phyloP scores from a whole-genome alignment of 2,113 vertebrate species.

The Alosa alosa region DNA sequence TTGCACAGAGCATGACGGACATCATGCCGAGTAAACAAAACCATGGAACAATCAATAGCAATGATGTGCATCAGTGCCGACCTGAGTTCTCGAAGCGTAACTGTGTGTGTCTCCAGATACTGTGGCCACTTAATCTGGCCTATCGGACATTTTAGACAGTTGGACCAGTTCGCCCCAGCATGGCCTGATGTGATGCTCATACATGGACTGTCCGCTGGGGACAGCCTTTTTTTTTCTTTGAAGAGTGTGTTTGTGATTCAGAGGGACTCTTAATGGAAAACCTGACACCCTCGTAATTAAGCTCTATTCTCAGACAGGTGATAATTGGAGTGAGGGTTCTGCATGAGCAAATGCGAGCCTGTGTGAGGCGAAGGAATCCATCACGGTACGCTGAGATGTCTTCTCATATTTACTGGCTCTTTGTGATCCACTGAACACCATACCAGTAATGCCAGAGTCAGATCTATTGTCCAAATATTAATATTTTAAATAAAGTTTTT shows the following conservation, averaged over 20 bases:
- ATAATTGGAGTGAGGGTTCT: slow-evolving; percentile 57
- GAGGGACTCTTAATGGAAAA: slow-evolving; percentile 12
- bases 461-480: neutral
- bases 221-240: neutral
- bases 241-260: neutral
- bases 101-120: neutral
- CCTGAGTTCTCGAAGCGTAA: neutral
- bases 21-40: slow-evolving; percentile 7
- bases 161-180: neutral
- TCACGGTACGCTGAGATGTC: neutral
- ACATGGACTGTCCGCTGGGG: neutral
- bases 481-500: neutral
- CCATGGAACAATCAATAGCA: slow-evolving; percentile 10
- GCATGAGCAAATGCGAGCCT: neutral
- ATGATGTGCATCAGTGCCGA: neutral
- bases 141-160: neutral
- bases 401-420: neutral
- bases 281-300: slow-evolving; percentile 15
- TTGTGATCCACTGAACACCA: neutral
- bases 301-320: slow-evolving; percentile 66
- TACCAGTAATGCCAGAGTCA: neutral
- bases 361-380: neutral
- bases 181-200: neutral
- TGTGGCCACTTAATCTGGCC: neutral
- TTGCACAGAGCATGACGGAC: neutral